Evolutionary conservation across 1,140 invertebrate species (phyloP), one percentile per base, ranked within the genome.

Genomic region (Leptinotarsa undecemlineata): DNA sequence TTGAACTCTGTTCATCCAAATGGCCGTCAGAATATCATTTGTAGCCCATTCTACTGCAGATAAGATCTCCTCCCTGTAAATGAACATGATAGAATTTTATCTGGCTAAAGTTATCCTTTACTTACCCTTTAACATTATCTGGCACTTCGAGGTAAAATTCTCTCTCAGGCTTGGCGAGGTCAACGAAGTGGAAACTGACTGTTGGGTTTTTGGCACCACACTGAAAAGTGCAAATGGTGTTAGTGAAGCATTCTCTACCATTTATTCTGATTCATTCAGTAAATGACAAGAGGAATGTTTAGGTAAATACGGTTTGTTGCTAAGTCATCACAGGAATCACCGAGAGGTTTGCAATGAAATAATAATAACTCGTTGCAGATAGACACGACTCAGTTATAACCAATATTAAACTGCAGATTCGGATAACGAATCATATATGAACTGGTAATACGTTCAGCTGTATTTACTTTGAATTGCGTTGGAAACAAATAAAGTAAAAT

Each of bases 1-100:
- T 85, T 98, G 96, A 60, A 93, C 89, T 76, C 96, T 88, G 80
- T 96, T 96, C 85, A 96, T 89, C 94, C 96, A 97, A 21, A 92
- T 89, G 1, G 94, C 90, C 13, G 91, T 86, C 8, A 96, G 81
- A 47, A 91, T 88, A 17, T 89, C 85, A 51, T 92, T 89, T 63
- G 91, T 91, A 13, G 91, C 90, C 93, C 96, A 98, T 33, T 89
- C 85, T 1, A 97, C 94, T 70, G 91, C 85, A 4, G 90, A 88
- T 73, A 94, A 86, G 80, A 94, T 92, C 79, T 91, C 87, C 75
- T 94, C 90, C 8, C 87, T 88, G 76, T 74, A 82, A 76, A 67
- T 17, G 17, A 71, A 71, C 61, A 21, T 23, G 14, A 60, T 26
- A 21, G 13, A 19, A 68, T 64, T 57, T 14, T 57, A 60, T 15